Evolutionary conservation across 2,888 invertebrate species (phyloP), one percentile per base, ranked within the genome.

Genomic region (Mythimna vitellina): DNA sequence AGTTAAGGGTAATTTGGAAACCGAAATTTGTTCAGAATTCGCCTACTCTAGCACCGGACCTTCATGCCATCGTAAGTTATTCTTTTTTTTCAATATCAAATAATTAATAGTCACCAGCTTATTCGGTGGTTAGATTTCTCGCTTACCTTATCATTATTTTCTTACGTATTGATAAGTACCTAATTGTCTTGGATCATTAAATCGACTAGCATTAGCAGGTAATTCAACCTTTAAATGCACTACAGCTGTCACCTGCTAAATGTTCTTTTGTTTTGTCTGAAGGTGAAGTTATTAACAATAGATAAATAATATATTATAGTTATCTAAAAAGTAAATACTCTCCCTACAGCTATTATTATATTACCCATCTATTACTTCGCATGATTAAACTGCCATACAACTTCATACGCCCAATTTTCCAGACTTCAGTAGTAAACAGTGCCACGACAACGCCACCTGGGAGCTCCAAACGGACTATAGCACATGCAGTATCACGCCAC

Each of bases 361-460:
- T 20, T 20, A 54, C 9, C 14, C 25, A 6, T 25, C 25, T 25
- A 29, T 17, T 54, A 17, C 8, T 32, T 12, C 12, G 38, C n/a
- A 38, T 22, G 8, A 17, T 5, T 14, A 58, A 58, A 22, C 14
- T 17, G 38, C 38, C 2, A 9, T 17, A 22, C 60, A 38, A 5
- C 20, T 29, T 17, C 17, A 61, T 49, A 8, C 22, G n/a, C 2
- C 14, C 3, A 38, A 29, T 9, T 74, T 78, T 87, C 3, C 86
- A 97, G 97, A 97, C 89, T 96, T 92, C 89, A 97, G 97, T 84
- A 93, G 90, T 75, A 97, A 97, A 87, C 85, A 93, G 70, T 97
- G 97, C 87, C 92, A 91, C 73, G 62, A 80, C 0, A 96, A 97
- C 82, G 96, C 94, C 0, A 95, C 94, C 0, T 97, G 97, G 97